phyloP scores from a whole-genome alignment of 2,113 vertebrate genomes.

The Silurus glanis region DNA sequence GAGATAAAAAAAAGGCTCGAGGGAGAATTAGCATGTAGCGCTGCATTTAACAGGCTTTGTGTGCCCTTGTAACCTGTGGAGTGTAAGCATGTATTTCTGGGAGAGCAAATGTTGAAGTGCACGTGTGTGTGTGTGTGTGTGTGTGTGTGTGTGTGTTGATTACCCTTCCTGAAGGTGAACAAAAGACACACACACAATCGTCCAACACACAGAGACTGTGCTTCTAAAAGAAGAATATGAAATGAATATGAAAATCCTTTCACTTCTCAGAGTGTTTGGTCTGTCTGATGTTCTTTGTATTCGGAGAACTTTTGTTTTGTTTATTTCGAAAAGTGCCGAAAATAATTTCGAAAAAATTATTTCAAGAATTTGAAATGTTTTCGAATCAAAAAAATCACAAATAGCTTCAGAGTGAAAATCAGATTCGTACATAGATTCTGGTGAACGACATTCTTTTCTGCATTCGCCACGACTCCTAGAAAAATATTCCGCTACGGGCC shows the following conservation, averaged over 20 bases:
- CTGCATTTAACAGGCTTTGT: constrained; percentile 16
- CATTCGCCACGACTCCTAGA: too few species aligned
- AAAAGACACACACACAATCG: neutral
- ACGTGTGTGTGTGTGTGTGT: neutral
- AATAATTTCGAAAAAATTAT: too few species aligned
- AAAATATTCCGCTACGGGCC: neutral
- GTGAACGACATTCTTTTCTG: too few species aligned
- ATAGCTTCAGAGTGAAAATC: neutral
- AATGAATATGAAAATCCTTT: too few species aligned
- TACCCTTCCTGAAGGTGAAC: constrained; percentile 9
- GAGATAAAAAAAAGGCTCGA: neutral
- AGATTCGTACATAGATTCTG: too few species aligned
- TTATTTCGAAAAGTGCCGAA: too few species aligned
- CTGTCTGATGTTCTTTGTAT: too few species aligned
- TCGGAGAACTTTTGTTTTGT: neutral
- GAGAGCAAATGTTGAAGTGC: neutral
- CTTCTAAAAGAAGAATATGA: neutral
- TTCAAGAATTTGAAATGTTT: too few species aligned
- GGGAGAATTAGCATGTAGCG: constrained; percentile 7
- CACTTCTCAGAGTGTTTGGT: too few species aligned
- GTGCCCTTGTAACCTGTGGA: constrained; percentile 20
- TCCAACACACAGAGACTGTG: neutral
- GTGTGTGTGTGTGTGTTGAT: neutral
- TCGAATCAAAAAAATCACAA: neutral
- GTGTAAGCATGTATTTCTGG: neutral